Base-by-base conservation (phyloP, 92 coral and sea anemone genomes). In the Nematostella vectensis region DNA sequence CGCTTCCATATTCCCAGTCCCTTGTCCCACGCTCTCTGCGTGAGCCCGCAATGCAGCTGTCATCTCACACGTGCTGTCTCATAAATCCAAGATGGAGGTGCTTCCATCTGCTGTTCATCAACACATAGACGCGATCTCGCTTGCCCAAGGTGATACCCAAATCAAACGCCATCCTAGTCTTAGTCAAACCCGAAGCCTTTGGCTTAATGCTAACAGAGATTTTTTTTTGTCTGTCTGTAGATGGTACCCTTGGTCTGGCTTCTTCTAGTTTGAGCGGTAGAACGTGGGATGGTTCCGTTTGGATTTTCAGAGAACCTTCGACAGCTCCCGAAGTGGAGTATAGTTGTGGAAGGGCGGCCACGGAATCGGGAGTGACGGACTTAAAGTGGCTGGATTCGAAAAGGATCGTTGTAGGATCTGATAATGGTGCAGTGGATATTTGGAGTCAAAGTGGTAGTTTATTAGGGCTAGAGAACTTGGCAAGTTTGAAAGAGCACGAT, bases 271-370 rank as follows among this genome's bases (percentile, higher is more conserved):
- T 91, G 67, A 87, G 93, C 17, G 98, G 86, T 31, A 76, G 98
- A 60, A 67, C 72, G 15, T 91, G 98, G 98, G 83, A 83, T 67
- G 98, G 98, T 24, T 86, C 89, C n/a, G 54, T 91, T 22, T 91
- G 98, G 98, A 50, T 82, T 28, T 91, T 86, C 74, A 87, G 82
- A 69, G 95, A 88, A 50, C 88, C 93, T 13, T 79, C 86, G 9
- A 80, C 75, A 63, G 98, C 98, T 2, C 98, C 98, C 8, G 93
- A 91, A 62, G 86, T 75, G 12, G 66, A 80, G 17, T 82, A 80
- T 55, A 78, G 96, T 47, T 76, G 83, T 43, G 93, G 84, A 30
- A 73, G 93, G 25, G 82, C 93, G 4, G 54, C 71, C 0, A 86
- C 98, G 20, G 77, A 74, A 52, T 75, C 98, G 11, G 98, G 98